A percentile compares a stretch with the other conserved stretches of the same genome.
Evolutionary conservation across 2,113 vertebrate genomes (phyloP).

Genomic region (Ellobius talpinus): DNA sequence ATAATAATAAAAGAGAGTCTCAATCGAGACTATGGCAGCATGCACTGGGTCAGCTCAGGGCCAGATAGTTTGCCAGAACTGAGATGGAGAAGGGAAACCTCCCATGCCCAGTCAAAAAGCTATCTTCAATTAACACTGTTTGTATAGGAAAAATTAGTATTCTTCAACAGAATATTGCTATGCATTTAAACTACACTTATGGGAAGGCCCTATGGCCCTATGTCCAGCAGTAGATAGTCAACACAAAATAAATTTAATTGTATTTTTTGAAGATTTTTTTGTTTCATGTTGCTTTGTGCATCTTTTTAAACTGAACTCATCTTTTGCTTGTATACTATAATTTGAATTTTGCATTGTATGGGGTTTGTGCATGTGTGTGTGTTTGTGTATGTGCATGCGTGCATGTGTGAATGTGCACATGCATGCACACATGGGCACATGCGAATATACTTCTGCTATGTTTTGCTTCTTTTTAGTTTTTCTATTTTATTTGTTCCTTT

Average conservation of each 20-base stretch:
- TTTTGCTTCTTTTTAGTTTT: background rate
- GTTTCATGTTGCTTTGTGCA: background rate
- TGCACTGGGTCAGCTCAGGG: background rate
- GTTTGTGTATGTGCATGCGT: background rate
- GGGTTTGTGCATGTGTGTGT: background rate
- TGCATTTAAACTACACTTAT: background rate
- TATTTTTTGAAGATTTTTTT: background rate
- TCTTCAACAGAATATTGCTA: background rate
- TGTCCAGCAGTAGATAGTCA: background rate
- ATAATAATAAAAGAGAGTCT: background rate
- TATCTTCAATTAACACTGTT: background rate
- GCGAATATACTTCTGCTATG: background rate
- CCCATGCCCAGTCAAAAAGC: background rate
- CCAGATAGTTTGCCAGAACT: background rate
- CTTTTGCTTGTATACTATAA: background rate
- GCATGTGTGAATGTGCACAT: too few species aligned
- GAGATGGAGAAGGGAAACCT: background rate
- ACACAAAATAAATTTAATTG: background rate
- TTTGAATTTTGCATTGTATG: background rate
- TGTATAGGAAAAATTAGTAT: background rate
- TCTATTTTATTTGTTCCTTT: background rate
- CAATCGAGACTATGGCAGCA: background rate
- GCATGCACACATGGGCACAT: too few species aligned
- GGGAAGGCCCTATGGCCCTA: background rate
- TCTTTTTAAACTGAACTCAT: background rate